Base-by-base conservation (phyloP, 1,140 invertebrate species). In the Liolophura sinensis region DNA sequence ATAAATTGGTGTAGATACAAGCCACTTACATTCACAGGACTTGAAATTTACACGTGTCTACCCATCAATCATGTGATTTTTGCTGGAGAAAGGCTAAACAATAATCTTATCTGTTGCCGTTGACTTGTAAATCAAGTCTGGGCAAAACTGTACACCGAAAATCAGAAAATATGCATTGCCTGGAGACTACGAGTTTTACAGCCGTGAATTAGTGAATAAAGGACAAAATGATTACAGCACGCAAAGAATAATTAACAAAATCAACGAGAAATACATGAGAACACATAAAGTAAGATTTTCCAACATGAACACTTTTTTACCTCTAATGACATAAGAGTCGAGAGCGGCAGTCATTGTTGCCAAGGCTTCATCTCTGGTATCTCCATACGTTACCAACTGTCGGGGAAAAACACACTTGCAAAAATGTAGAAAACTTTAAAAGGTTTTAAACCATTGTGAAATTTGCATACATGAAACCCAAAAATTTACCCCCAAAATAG, bases 261-360 rank as follows among this genome's bases (percentile, higher is more conserved):
- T 3, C 31, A 40, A 40, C 9, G 31, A 40, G 31, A 40, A 40
- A 40, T 40, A 40, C 31, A 40, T 5, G 3, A 20, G 3, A 54
- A 54, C 51, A 54, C 18, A 54, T 54, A 7, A 20, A 54, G 3
- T n/a, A 20, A 54, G 24, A 20, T 12, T 54, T 50, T 15, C 14
- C 24, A 7, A 54, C 24, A 5, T 24, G 12, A 24, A n/a, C 3
- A 7, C 24, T 4, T 61, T 27, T 49, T 70, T 77, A 86, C 89
- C 89, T 85, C 89, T 84, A 68, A 92, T 91, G 20, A 92, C 89
- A 82, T 91, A 92, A 25, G 87, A 85, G 84, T 92, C 91, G 52
- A 92, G 78, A 48, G 91, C 90, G 65, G 87, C 82, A 24, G 86
- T 78, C 82, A 89, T 90, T 52, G 84, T 87, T 46, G 86, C 71